Base-by-base conservation (phyloP, 2,113 vertebrate genomes). In the Epinephelus lanceolatus region DNA sequence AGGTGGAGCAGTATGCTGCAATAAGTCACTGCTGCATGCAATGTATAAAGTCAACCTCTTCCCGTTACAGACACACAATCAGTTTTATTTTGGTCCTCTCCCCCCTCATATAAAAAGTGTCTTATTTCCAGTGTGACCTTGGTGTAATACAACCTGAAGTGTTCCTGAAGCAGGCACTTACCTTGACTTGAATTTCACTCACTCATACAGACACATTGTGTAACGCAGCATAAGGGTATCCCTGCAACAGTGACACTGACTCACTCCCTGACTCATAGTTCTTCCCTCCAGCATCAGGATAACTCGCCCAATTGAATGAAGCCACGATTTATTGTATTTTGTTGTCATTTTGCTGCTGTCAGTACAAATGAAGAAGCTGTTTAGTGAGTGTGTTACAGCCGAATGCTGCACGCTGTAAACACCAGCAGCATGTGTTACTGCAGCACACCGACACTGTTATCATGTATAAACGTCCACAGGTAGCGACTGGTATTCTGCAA, bases 201-300 rank as follows among this genome's bases (percentile, higher is more conserved):
- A 73, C 60, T 79, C 57, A 40, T 77, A 63, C 76, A 40, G 79
- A 78, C 78, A 51, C 69, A 73, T 55, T 83, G 71, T 74, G 57
- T 63, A 84, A 60, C 56, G 75, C 80, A 84, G 40, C 83, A 88
- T 47, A 66, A 88, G 88, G 84, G 83, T 76, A 81, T 91, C 83
- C 86, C 88, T 92, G 85, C 86, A 84, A 79, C 80, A 66, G 63
- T 74, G 76, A 88, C 85, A 87, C 85, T 86, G 87, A 91, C 84
- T 92, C 80, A 84, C 65, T 76, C 57, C 4, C 89, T 90, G 78
- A 90, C 71, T 92, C 90, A 83, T 14, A 78, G 76, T 85, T 76
- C 76, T 78, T 83, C 80, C 17, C 70, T 75, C 52, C 78, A 84
- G 77, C 53, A 60, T 42, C 81, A 75, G 76, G 21, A 23, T 49